Base-by-base conservation (phyloP, 1,140 invertebrate genomes). In the Panagrolaimus sp. region DNA sequence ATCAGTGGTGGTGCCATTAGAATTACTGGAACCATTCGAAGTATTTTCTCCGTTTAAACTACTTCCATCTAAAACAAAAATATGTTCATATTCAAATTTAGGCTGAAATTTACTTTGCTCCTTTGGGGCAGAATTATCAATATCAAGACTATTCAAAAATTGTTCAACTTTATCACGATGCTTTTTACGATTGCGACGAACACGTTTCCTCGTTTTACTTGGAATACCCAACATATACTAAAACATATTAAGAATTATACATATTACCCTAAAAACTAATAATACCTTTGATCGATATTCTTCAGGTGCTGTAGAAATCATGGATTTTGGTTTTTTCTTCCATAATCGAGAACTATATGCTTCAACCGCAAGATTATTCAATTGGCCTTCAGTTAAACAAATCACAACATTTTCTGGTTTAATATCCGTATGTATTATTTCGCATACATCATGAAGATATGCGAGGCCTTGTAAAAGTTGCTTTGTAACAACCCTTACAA, bases 361-460 rank as follows among this genome's bases (percentile, higher is more conserved):
- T 38, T 76, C 75, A 21, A 69, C 68, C 43, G 77, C 77, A 77
- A 78, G 76, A 17, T 78, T 48, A n/a, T 63, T 74, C n/a, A 71
- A 43, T 32, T 71, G 38, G 28, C 71, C 73, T 12, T 72, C 79
- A n/a, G 68, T 80, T 81, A 82, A 83, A 10, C 74, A 74, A 15
- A 82, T 67, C 58, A 98, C 87, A 65, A 98, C 94, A 88, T 99
- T 99, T 87, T 99, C 96, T 58, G 96, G 96, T 84, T 99, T 99
- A 74, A 99, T 96, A 84, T 99, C 96, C 21, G 96, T 99, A 84
- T 99, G 96, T 85, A 98, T 98, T 76, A 98, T 98, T 84, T 89
- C 86, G 88, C 96, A 98, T 87, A 96, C 96, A 67, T 90, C 89
- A 84, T 98, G 96, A 70, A 99, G 87, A 87, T 98, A 98, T 85